These are phyloP conservation scores for Lissocephala sabroskyi DNA, from an alignment of 2,888 invertebrate genomes.

Conservation along the genomic window DNA sequence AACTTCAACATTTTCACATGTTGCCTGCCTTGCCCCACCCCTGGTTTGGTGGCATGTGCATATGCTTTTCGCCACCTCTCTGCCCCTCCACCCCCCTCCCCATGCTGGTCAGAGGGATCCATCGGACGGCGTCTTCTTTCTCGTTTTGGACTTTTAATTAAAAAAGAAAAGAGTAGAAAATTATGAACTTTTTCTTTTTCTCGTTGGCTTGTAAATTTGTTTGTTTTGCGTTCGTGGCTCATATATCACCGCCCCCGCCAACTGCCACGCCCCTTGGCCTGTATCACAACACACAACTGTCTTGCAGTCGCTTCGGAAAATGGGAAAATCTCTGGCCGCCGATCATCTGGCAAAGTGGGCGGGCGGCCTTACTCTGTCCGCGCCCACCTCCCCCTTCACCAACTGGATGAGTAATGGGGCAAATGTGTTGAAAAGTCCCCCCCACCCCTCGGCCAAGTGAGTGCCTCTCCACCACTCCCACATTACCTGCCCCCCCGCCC, in stretches of 20 bases:
- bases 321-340: conserved; percentile 32
- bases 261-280: too few relatives aligned
- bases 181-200: conserved; percentile 62
- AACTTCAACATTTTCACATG: too few relatives aligned
- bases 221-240: conserved; percentile 33
- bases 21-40: conserved; percentile 1
- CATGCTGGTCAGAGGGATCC: too few relatives aligned
- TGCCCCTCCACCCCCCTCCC: neutral
- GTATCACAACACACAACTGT: too few relatives aligned
- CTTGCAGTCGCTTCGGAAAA: too few relatives aligned
- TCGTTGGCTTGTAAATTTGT: conserved; percentile 49
- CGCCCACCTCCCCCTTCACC: neutral
- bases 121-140: too few relatives aligned
- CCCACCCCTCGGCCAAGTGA: neutral
- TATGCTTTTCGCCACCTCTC: conserved; percentile 25
- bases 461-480: neutral
- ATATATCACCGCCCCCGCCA: conserved; percentile 41
- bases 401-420: conserved; percentile 29
- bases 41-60: conserved; percentile 26
- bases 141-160: conserved; percentile 46
- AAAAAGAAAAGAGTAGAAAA: conserved; percentile 34
- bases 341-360: conserved; percentile 15
- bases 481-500: neutral
- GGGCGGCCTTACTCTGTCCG: too few relatives aligned
- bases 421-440: conserved; percentile 23